These are phyloP conservation scores for Coracopsis vasa DNA, from an alignment of 2,113 vertebrate genomes.

Conservation along the genomic window DNA sequence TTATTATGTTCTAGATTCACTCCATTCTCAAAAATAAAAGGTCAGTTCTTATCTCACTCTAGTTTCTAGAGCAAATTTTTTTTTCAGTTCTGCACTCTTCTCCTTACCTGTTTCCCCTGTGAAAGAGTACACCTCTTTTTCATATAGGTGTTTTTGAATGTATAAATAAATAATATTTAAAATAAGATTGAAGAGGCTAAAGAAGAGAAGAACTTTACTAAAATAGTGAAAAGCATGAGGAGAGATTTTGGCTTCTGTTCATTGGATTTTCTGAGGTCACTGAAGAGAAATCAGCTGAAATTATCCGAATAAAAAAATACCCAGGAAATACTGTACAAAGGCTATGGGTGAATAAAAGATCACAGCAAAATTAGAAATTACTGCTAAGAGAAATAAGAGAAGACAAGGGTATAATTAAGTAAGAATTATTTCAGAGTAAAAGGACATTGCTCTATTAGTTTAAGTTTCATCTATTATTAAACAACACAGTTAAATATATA, in stretches of 20 bases:
- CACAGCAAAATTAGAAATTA: conserved; percentile 41
- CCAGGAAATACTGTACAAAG: conserved; percentile 11
- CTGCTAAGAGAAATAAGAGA: conserved; percentile 18
- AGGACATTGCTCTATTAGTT: conserved; percentile 5
- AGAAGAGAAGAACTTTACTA: background rate
- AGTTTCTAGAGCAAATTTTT: background rate
- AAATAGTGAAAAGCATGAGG: background rate
- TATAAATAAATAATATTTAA: background rate
- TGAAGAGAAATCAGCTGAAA: conserved; percentile 4
- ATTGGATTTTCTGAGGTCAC: background rate
- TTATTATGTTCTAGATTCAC: background rate
- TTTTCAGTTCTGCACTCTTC: background rate
- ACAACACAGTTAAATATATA: background rate
- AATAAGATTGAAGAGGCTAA: background rate
- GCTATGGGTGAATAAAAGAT: conserved; percentile 28
- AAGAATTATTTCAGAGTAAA: conserved; percentile 12
- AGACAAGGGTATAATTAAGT: conserved; percentile 34
- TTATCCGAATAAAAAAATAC: background rate
- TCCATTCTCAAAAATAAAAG: background rate
- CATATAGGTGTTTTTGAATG: background rate
- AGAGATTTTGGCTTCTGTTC: background rate
- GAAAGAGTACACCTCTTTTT: background rate
- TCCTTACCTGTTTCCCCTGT: background rate
- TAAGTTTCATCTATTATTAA: background rate
- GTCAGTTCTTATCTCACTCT: background rate